Conservation (phyloP, 1,140 invertebrate species). For the Drosophila tropicalis region DNA sequence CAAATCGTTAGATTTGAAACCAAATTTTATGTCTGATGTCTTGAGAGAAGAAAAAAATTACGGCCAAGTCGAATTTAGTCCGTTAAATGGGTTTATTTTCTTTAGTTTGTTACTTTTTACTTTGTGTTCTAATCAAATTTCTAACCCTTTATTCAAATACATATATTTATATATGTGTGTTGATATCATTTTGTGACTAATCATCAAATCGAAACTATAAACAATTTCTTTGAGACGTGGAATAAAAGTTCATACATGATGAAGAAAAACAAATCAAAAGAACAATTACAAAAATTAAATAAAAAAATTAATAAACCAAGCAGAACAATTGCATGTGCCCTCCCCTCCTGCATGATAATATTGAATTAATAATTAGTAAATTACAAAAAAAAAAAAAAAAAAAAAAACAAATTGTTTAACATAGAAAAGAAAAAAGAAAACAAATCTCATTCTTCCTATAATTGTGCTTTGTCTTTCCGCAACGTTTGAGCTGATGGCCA, state of each 20-base stretch:
- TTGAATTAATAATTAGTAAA: constrained; percentile 1
- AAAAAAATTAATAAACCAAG: constrained; percentile 48
- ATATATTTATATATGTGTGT: constrained; percentile 6
- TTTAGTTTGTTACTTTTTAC: constrained; percentile 22
- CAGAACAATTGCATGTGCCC: constrained; percentile 48
- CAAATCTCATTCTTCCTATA: constrained; percentile 77
- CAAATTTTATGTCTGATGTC: no score
- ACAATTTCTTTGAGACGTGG: constrained; percentile 42
- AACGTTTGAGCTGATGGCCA: constrained; percentile 84
- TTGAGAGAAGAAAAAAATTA: not conserved
- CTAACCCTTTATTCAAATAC: not conserved
- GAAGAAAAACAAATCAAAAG: not conserved
- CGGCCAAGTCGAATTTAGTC: not conserved
- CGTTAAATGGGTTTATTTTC: not conserved
- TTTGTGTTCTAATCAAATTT: constrained; percentile 36
- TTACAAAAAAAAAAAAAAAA: constrained; percentile 19
- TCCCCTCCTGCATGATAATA: constrained; percentile 16
- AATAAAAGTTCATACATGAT: constrained; percentile 1
- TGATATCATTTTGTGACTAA: constrained; percentile 61
- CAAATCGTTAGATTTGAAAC: no score
- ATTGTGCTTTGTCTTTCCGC: constrained; percentile 84
- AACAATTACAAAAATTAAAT: constrained; percentile 42
- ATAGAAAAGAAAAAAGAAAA: constrained; percentile 37
- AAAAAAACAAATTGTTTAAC: constrained; percentile 41
- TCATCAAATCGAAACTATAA: constrained; percentile 22